Evolutionary conservation across 2,113 vertebrate species (phyloP).

Genomic region (Bothrops jararaca): DNA sequence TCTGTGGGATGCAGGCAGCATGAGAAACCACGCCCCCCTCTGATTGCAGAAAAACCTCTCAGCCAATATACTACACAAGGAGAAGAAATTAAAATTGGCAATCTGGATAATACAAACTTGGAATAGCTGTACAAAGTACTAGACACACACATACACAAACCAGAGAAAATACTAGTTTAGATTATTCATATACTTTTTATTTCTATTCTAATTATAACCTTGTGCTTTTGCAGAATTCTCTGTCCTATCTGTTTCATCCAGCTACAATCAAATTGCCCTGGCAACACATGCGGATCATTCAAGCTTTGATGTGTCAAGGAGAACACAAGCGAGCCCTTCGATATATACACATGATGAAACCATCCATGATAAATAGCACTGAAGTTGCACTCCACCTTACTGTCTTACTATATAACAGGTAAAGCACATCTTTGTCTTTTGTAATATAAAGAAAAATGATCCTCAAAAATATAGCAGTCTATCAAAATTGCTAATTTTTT

Average conservation of each 20-base stretch:
- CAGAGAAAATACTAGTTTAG: background rate
- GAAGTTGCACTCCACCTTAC: conserved; percentile 84
- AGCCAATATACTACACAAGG: background rate
- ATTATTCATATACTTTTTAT: background rate
- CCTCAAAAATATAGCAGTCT: too few species aligned
- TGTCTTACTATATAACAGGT: conserved; percentile 91
- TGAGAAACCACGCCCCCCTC: too few species aligned
- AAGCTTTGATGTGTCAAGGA: conserved; percentile 88
- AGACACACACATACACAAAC: background rate
- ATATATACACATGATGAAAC: conserved; percentile 85
- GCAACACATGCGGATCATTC: conserved; percentile 86
- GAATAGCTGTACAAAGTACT: background rate
- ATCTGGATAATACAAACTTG: background rate
- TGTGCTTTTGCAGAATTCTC: conserved; percentile 75
- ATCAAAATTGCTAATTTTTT: background rate
- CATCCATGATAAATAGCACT: conserved; percentile 68
- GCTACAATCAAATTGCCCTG: conserved; percentile 79
- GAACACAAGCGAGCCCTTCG: conserved; percentile 82
- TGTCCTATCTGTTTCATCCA: conserved; percentile 89
- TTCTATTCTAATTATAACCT: background rate
- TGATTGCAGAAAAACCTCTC: too few species aligned
- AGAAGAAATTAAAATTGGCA: background rate
- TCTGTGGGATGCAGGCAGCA: too few species aligned
- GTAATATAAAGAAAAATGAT: background rate
- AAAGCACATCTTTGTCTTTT: conserved; percentile 28